Evolutionary conservation across 30 jellyfish, hydroid and myxozoan species (phyloP).

Genomic region (Aurelia sp.): DNA sequence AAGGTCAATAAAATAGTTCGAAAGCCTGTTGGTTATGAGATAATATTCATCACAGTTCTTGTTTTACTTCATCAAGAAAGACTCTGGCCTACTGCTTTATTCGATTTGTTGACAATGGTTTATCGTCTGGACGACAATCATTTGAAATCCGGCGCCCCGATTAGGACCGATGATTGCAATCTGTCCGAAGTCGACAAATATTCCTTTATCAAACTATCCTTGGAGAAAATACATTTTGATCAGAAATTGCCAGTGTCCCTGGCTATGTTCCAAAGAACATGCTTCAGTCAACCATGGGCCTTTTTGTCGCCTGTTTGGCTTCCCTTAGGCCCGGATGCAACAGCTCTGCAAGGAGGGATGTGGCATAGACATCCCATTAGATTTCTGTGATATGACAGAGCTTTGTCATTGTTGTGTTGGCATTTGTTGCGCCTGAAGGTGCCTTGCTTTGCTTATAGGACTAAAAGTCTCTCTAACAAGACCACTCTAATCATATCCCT

Average conservation of each 20-base stretch:
- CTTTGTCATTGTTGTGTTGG: no score
- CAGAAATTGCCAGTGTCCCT: background rate
- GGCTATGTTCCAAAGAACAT: no score
- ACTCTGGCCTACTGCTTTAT: slow-evolving; percentile 11
- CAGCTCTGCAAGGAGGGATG: no score
- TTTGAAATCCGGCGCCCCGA: slow-evolving; percentile 12
- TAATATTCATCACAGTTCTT: background rate
- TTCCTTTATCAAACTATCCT: background rate
- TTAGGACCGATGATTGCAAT: slow-evolving; percentile 19
- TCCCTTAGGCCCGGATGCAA: no score
- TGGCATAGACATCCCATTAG: no score
- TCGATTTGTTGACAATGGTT: slow-evolving; percentile 28
- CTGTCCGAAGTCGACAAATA: slow-evolving; percentile 1
- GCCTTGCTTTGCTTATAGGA: no score
- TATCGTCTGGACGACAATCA: slow-evolving; percentile 1
- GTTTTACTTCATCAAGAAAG: background rate
- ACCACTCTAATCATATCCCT: no score
- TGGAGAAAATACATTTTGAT: slow-evolving; percentile 11
- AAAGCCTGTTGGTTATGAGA: slow-evolving; percentile 8
- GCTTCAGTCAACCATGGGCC: no score
- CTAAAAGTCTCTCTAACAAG: no score
- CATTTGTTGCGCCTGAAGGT: no score
- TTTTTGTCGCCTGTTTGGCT: no score
- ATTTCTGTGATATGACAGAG: no score
- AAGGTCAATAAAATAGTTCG: slow-evolving; percentile 6